Evolutionary conservation across 2,113 vertebrate genomes (phyloP), one percentile per base, ranked within the genome.

Genomic region (Protomyctophum bolini): DNA sequence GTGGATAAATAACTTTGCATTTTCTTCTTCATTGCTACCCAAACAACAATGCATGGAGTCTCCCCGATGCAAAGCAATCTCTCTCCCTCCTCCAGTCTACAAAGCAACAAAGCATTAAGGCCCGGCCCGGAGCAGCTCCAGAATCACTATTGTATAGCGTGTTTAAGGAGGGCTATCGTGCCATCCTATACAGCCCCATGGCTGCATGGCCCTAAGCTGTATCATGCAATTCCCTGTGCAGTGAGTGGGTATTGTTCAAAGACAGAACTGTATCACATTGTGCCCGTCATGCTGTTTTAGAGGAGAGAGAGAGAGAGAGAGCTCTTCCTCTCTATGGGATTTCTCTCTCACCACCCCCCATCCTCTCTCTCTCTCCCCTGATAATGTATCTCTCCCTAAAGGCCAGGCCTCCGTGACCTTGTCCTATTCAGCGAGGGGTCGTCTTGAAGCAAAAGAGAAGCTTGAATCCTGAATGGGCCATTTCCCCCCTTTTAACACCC

Each of bases 401-500:
- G 89, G 86, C 86, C 67, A 86, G 89, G 85, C 87, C 85, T 91
- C 78, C 56, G 63, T 85, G 88, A 92, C 89, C 86, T 90, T 91
- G 88, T 86, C 89, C 87, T 87, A 83, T 87, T 86, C 89, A 88
- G 79, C 55, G 80, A 88, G 91, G 91, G 80, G 21, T 21, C 85
- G 73, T 86, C 86, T 90, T 86, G 84, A 21, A 87, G 83, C 61
- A 79, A 87, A 87, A 86, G 83, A 88, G 21, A 21, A 21, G 84
- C 82, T 82, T 82, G 86, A 79, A 95, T 63, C 91, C 90, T 95
- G 97, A 98, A 97, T 97, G 97, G 96, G 93, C 95, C 95, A 95
- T 97, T 97, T 94, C 95, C 94, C 95, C 95, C 96, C 96, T 96
- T 94, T 91, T 92, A 95, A 95, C 94, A 95, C 96, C 95, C 95